Base-by-base conservation (phyloP, 2,888 invertebrate species). In the Agriopis marginaria region DNA sequence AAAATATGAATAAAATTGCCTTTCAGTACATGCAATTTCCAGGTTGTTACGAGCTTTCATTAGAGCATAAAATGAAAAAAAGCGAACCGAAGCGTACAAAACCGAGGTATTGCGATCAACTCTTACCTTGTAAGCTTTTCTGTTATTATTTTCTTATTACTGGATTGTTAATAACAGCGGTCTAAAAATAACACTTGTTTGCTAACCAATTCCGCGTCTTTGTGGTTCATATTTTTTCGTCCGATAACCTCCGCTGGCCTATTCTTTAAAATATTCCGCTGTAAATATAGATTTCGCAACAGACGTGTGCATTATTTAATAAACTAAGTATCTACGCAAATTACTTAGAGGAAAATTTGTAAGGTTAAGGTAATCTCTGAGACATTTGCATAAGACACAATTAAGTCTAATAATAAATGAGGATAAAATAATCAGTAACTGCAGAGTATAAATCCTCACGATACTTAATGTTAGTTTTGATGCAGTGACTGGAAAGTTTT, bases 201-300 rank as follows among this genome's bases (percentile, higher is more conserved):
- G 45, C 58, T 49, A 45, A 62, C 32, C 45, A 60, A 53, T 51
- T 66, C 47, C 53, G 53, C 14, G 14, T 64, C 53, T 50, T 64
- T 56, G 58, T 59, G 7, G 23, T 3, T 8, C 45, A 9, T 61
- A 54, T 63, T 63, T 65, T 64, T 68, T 51, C 62, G 49, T 59
- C 7, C 51, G 75, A 75, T 75, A 75, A 74, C 75, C 75, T 54
- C 49, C 12, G 14, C 47, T 68, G 60, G 50, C 70, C 69, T 70
- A 55, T 71, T 45, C 56, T 32, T 45, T 5, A 60, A 75, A 75
- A 72, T 66, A 65, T 74, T 75, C 75, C 75, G 66, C 56, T 63
- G 40, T 42, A 44, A 66, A 61, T 56, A n/a, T 17, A 42, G 10
- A 58, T n/a, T 7, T 50, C 23, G 14, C 12, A 14, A 54, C 53